Conservation (phyloP, 1,140 invertebrate genomes). For the Hirudo medicinalis region DNA sequence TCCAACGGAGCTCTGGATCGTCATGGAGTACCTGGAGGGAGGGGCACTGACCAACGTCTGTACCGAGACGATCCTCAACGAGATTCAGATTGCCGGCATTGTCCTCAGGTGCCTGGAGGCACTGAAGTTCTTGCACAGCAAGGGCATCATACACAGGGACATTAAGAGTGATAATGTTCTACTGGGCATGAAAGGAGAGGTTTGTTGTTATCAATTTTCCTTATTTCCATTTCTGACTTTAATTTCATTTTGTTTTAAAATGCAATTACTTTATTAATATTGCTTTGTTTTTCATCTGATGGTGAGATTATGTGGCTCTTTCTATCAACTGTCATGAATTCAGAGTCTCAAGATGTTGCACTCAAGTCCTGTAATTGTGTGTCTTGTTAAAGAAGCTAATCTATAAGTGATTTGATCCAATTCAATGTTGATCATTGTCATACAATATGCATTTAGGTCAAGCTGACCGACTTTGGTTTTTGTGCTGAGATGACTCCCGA, state of each 20-base stretch:
- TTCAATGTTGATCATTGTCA: background rate
- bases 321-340: too few species aligned
- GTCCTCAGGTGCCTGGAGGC: constrained; percentile 54
- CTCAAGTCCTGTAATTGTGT: too few species aligned
- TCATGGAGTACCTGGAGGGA: constrained; percentile 47
- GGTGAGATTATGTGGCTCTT: too few species aligned
- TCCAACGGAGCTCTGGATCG: constrained; percentile 38
- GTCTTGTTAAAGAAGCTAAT: too few species aligned
- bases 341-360: too few species aligned
- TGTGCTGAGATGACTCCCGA: constrained; percentile 35
- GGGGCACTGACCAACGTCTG: constrained; percentile 47
- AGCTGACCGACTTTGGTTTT: constrained; percentile 34
- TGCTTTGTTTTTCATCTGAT: too few species aligned
- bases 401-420: too few species aligned
- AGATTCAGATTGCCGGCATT: constrained; percentile 91
- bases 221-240: background rate
- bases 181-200: constrained; percentile 36
- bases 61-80: constrained; percentile 46
- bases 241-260: background rate
- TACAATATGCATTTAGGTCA: constrained; percentile 26
- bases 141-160: constrained; percentile 26
- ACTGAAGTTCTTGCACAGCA: constrained; percentile 12
- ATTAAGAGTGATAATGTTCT: constrained; percentile 44
- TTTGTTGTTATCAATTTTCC: background rate
- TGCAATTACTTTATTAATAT: background rate